Evolutionary conservation across 2,113 vertebrate species (phyloP).

Genomic region (Alligator mississippiensis): DNA sequence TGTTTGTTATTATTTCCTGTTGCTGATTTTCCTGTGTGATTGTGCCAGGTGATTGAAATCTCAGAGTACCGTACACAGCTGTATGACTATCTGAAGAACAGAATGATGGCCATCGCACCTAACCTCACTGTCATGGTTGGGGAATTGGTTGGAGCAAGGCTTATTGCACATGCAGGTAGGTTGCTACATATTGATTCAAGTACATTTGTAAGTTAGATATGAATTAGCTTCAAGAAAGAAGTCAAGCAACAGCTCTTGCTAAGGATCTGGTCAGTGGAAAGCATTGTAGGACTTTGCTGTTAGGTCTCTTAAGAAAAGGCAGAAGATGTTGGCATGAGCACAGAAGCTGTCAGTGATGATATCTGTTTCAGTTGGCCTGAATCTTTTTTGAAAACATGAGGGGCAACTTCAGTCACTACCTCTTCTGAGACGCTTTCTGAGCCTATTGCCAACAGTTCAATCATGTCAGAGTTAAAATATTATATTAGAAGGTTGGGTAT

Average conservation of each 20-base stretch:
- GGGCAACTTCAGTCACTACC: conserved; percentile 92
- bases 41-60: conserved; percentile 93
- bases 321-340: background rate
- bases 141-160: conserved; percentile 94
- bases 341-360: conserved; percentile 84
- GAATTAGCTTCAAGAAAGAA: background rate
- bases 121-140: conserved; percentile 98
- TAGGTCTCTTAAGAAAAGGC: background rate
- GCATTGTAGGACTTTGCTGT: background rate
- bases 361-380: conserved; percentile 78
- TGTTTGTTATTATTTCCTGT: background rate
- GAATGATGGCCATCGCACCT: conserved; percentile 98
- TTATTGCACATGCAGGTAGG: conserved; percentile 96
- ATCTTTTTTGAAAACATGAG: conserved; percentile 76
- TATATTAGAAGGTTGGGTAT: background rate
- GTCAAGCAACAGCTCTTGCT: background rate
- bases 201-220: background rate
- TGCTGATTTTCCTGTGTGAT: background rate
- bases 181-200: background rate
- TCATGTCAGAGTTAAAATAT: background rate
- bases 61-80: conserved; percentile 94
- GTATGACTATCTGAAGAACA: conserved; percentile 97
- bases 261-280: background rate
- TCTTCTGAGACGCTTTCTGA: conserved; percentile 91
- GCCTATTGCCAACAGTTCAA: conserved; percentile 40